Evolutionary conservation across 2,888 invertebrate species (phyloP).

Genomic region (Busseola fusca): DNA sequence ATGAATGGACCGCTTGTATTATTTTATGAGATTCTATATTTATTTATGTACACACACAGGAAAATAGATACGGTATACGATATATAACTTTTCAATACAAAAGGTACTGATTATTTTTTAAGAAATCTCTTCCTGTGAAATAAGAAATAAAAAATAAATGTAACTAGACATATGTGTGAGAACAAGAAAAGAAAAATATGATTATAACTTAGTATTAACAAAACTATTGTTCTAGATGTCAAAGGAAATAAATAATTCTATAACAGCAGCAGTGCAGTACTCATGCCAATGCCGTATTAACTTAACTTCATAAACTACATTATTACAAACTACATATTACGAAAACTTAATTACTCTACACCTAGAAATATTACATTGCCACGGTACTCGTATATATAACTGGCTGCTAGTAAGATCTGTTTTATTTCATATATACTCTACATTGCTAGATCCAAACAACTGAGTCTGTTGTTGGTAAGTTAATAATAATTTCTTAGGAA

Average conservation of each 20-base stretch:
- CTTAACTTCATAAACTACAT: constrained; percentile 29
- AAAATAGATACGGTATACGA: background rate
- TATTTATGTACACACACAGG: background rate
- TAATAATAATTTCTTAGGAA: constrained; percentile 20
- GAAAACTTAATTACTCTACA: constrained; percentile 43
- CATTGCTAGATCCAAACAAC: constrained; percentile 26
- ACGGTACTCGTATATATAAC: constrained; percentile 30
- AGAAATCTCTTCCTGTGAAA: background rate
- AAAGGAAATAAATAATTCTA: constrained; percentile 14
- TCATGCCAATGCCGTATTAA: constrained; percentile 2
- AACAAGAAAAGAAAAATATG: background rate
- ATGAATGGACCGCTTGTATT: background rate
- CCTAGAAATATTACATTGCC: constrained; percentile 47
- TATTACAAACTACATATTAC: constrained; percentile 34
- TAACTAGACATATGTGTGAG: background rate
- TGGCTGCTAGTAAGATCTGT: constrained; percentile 32
- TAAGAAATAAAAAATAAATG: background rate
- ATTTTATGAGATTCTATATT: background rate
- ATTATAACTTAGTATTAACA: background rate
- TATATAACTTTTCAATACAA: background rate
- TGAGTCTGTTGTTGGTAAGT: constrained; percentile 17
- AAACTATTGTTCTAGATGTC: background rate
- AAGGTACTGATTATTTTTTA: background rate
- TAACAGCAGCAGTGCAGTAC: background rate
- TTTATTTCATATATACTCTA: constrained; percentile 24